These are phyloP conservation scores for Thecocarcelia acutangulata DNA, from an alignment of 2,888 invertebrate genomes.

Conservation along the genomic window DNA sequence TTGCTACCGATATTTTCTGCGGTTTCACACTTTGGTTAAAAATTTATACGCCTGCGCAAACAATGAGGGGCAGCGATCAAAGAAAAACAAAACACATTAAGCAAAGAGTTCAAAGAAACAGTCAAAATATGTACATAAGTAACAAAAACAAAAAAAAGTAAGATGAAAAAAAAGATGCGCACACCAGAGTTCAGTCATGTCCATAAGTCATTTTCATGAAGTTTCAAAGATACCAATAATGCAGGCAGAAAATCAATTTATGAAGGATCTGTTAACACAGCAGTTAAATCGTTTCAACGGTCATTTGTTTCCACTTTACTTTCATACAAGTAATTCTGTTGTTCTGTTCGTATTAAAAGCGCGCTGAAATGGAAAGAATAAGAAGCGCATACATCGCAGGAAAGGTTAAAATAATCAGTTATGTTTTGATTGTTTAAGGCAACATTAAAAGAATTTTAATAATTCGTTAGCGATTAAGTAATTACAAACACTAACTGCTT, in stretches of 20 bases:
- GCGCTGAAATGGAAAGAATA: slow-evolving; percentile 9
- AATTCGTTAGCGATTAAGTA: slow-evolving; percentile 37
- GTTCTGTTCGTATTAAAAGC: background rate
- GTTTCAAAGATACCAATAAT: slow-evolving; percentile 31
- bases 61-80: slow-evolving; percentile 32
- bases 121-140: slow-evolving; percentile 2
- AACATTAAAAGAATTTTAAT: slow-evolving; percentile 24
- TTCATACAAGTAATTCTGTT: background rate
- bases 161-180: slow-evolving; percentile 9
- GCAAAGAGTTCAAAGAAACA: slow-evolving; percentile 40
- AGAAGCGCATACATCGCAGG: background rate
- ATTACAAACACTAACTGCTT: no score
- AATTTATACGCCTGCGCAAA: slow-evolving; percentile 71
- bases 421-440: slow-evolving; percentile 38
- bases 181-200: slow-evolving; percentile 59
- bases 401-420: slow-evolving; percentile 60
- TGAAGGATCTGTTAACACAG: slow-evolving; percentile 64
- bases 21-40: slow-evolving; percentile 81
- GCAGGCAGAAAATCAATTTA: slow-evolving; percentile 63
- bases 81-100: slow-evolving; percentile 8
- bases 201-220: slow-evolving; percentile 63
- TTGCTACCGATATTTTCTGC: slow-evolving; percentile 80
- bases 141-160: background rate
- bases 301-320: slow-evolving; percentile 38
- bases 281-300: slow-evolving; percentile 57